Conservation (phyloP, 2,797 vertebrate species). For the Lacerta viridis region DNA sequence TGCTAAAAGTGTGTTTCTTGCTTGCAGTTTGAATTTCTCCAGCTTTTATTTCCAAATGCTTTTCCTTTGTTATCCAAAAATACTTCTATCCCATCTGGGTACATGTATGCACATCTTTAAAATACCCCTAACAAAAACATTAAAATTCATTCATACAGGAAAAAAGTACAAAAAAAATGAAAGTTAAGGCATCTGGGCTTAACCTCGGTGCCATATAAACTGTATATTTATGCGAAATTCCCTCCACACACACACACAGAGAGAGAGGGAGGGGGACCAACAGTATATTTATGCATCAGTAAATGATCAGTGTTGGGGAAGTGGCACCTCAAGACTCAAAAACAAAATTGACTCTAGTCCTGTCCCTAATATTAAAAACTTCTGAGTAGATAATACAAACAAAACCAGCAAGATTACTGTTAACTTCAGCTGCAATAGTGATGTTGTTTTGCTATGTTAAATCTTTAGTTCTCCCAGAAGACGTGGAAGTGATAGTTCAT, state of each 20-base stretch:
- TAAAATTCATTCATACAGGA: background rate
- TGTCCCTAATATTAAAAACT: too few species aligned
- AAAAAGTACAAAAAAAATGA: background rate
- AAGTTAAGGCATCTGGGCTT: background rate
- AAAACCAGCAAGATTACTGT: too few species aligned
- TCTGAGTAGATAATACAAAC: too few species aligned
- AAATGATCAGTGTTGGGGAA: background rate
- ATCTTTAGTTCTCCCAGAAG: too few species aligned
- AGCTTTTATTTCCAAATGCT: background rate
- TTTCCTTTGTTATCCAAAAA: background rate
- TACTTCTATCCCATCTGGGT: background rate
- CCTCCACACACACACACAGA: too few species aligned
- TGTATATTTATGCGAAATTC: background rate
- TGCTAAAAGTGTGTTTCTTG: background rate
- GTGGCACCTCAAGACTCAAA: background rate
- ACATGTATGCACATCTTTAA: background rate
- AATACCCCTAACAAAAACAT: background rate
- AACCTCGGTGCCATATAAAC: background rate
- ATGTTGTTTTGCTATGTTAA: too few species aligned
- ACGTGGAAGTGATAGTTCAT: too few species aligned
- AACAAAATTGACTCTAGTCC: background rate
- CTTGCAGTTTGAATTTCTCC: background rate
- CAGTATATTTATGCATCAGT: background rate
- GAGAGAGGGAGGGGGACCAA: background rate
- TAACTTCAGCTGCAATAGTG: too few species aligned